These are phyloP conservation scores for Pipistrellus pipistrellus DNA, from an alignment of 2,797 vertebrate genomes.

Conservation along the genomic window DNA sequence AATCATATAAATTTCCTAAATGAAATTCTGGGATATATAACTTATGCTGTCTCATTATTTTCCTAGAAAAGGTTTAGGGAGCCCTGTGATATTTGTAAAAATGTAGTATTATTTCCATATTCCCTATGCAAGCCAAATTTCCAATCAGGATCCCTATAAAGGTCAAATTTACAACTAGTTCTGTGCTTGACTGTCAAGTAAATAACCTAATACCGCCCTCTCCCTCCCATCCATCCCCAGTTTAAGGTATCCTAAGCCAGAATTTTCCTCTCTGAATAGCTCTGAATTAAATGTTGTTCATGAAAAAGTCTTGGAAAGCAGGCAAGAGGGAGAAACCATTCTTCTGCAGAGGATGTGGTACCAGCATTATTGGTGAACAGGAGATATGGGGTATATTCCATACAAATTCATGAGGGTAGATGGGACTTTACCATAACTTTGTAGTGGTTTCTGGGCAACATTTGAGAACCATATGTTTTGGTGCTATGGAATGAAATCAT, in stretches of 20 bases:
- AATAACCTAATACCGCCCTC: neutral
- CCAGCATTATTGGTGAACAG: too few relatives aligned
- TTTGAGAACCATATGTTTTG: neutral
- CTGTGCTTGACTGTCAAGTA: neutral
- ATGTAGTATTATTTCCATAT: neutral
- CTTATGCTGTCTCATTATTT: neutral
- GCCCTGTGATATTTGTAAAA: neutral
- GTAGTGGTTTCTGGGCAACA: neutral
- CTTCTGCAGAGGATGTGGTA: neutral
- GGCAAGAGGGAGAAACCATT: neutral
- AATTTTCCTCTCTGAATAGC: neutral
- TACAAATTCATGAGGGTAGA: neutral
- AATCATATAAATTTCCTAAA: constrained; percentile 8
- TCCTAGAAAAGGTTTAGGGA: neutral
- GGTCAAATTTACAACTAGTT: neutral
- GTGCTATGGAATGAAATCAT: neutral
- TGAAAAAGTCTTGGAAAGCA: neutral
- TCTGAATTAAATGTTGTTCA: neutral
- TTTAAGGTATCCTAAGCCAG: neutral
- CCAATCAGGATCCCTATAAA: neutral
- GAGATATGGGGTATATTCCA: neutral
- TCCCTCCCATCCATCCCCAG: neutral
- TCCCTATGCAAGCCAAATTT: neutral
- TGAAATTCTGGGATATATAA: neutral
- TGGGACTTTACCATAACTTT: neutral